These are phyloP conservation scores for Sciurus vulgaris DNA, from an alignment of 2,797 vertebrate species.

Conservation along the genomic window DNA sequence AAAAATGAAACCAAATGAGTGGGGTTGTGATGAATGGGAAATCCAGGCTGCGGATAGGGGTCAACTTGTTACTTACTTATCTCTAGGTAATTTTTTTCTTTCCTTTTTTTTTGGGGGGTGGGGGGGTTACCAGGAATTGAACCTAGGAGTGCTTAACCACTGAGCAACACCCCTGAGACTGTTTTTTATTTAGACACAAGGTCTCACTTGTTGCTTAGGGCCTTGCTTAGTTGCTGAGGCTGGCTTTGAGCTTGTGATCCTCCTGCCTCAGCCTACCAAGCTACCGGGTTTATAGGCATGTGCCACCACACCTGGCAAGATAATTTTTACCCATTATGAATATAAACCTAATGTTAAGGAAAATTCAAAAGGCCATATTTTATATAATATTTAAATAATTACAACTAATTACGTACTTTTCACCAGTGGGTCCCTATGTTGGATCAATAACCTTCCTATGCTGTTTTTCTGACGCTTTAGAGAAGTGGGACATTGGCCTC, in stretches of 20 bases:
- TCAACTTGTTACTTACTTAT: neutral
- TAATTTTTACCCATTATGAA: neutral
- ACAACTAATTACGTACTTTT: neutral
- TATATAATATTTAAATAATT: constrained; percentile 10
- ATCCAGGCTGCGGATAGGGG: neutral
- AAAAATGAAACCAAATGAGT: neutral
- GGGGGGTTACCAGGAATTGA: too few relatives aligned
- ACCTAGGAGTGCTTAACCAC: too few relatives aligned
- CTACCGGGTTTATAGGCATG: too few relatives aligned
- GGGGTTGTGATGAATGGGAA: neutral
- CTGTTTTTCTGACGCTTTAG: neutral
- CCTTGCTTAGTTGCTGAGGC: too few relatives aligned
- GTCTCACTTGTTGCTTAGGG: too few relatives aligned
- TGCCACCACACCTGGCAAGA: too few relatives aligned
- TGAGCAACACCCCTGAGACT: too few relatives aligned
- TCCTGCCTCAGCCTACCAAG: too few relatives aligned
- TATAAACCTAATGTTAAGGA: neutral
- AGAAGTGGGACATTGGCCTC: neutral
- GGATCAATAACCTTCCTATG: neutral
- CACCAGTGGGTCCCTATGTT: neutral
- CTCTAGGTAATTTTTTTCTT: neutral
- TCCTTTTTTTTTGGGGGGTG: too few relatives aligned
- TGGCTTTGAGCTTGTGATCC: too few relatives aligned
- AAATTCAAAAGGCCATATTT: constrained; percentile 24
- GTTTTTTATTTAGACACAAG: too few relatives aligned